These are phyloP conservation scores for Heteractis magnifica DNA, from an alignment of 92 coral and sea anemone species.

Conservation along the genomic window DNA sequence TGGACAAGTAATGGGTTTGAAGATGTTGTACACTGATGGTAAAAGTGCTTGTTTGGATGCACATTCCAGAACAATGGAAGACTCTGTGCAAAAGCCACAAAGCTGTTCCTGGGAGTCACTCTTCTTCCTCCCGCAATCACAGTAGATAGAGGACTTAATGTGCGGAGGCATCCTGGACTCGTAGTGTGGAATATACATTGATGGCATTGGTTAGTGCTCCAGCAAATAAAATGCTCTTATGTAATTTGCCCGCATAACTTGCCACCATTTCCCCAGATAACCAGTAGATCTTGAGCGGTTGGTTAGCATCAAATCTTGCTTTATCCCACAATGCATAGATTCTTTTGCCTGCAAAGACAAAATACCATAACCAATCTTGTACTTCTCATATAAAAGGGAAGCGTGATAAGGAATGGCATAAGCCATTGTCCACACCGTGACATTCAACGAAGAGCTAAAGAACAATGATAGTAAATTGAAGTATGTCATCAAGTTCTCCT, in stretches of 20 bases:
- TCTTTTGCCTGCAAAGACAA: constrained; percentile 51
- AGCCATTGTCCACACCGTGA: constrained; percentile 47
- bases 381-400: constrained; percentile 22
- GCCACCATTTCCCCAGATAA: constrained; percentile 49
- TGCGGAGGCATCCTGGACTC: constrained; percentile 40
- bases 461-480: constrained; percentile 33
- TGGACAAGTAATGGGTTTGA: too few relatives aligned
- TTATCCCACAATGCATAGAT: constrained; percentile 44
- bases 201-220: constrained; percentile 51
- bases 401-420: constrained; percentile 59
- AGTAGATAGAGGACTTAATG: constrained; percentile 13
- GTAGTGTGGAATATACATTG: constrained; percentile 32
- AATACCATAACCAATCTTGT: constrained; percentile 51
- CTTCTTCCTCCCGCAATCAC: constrained; percentile 61
- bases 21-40: too few relatives aligned
- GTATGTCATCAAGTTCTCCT: constrained; percentile 20
- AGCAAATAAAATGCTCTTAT: constrained; percentile 45
- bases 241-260: constrained; percentile 45
- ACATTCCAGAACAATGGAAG: too few relatives aligned
- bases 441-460: constrained; percentile 23
- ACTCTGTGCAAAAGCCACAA: too few relatives aligned
- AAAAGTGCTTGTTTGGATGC: too few relatives aligned
- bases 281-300: constrained; percentile 39
- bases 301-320: constrained; percentile 36
- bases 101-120: constrained; percentile 27